Conservation (phyloP, 1,140 invertebrate species). For the Dendrolimus kikuchii region DNA sequence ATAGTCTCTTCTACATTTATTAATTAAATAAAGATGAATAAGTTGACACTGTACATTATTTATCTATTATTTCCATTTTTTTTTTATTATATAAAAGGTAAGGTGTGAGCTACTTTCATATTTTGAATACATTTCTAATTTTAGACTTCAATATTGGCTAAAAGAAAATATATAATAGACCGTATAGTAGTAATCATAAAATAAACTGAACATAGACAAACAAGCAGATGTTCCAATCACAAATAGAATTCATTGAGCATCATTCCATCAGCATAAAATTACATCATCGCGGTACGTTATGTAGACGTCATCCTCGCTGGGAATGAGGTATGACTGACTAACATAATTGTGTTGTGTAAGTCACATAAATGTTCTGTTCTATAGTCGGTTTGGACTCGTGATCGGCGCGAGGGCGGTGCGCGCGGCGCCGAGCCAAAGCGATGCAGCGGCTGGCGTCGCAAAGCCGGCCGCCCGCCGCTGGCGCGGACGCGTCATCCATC, state of each 20-base stretch:
- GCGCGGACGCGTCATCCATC: slow-evolving; percentile 64
- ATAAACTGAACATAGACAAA: too few species aligned
- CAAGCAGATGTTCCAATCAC: background rate
- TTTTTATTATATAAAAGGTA: too few species aligned
- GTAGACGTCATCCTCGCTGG: slow-evolving; percentile 42
- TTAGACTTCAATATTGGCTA: too few species aligned
- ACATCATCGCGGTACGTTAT: slow-evolving; percentile 36
- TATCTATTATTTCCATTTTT: too few species aligned
- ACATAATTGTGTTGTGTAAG: slow-evolving; percentile 26
- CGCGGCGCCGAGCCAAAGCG: slow-evolving; percentile 51
- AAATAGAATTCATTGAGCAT: slow-evolving; percentile 27
- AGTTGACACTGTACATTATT: too few species aligned
- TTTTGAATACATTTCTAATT: too few species aligned
- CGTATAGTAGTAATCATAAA: too few species aligned
- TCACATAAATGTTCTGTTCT: slow-evolving; percentile 24
- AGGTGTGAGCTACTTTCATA: too few species aligned
- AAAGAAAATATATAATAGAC: too few species aligned
- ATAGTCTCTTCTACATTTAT: too few species aligned
- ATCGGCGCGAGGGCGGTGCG: slow-evolving; percentile 21
- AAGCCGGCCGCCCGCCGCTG: slow-evolving; percentile 21
- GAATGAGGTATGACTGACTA: slow-evolving; percentile 30
- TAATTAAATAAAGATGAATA: too few species aligned
- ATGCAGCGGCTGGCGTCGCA: slow-evolving; percentile 29
- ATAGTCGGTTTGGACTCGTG: slow-evolving; percentile 37
- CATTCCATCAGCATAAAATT: slow-evolving; percentile 33